Base-by-base conservation (phyloP, 2,888 invertebrate species). In the Gastrophysa polygoni region DNA sequence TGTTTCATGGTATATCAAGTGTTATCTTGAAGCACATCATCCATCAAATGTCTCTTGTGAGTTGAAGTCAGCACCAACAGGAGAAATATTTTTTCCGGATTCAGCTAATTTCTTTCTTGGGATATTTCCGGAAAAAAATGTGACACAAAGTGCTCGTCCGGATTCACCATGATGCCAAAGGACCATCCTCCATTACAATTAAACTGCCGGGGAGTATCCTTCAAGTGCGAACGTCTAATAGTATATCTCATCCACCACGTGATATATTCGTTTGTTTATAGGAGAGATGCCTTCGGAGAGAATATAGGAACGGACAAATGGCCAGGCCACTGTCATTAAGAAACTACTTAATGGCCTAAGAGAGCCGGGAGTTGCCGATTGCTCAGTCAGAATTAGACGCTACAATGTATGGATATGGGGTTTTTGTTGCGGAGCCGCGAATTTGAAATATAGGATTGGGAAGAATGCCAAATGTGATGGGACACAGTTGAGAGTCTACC, bases 331-430 rank as follows among this genome's bases (percentile, higher is more conserved):
- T 54, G 60, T 63, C 63, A 66, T 66, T 63, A 63, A 66, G 63
- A 58, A 63, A 61, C 63, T 61, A 63, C 63, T 63, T 66, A 66
- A 66, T 66, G 66, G 61, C 58, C 60, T 63, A 66, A 59, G 68
- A 62, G 63, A 62, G 65, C 14, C 11, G 51, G 56, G 44, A 32
- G 29, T 32, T 10, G 29, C 29, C 10, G 29, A 32, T 7, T 6
- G 10, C 6, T 10, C 38, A 14, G 38, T 11, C 38, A 11, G 38
- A 32, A 38, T 38, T 38, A 38, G 38, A 38, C 11, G 38, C 38
- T 38, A 38, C 38, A 38, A 38, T 38, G 38, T 38, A 38, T 38
- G 38, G 38, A 38, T 38, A 38, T 38, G 38, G 38, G 38, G 38
- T 38, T 38, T 38, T 38, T 38, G 38, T 38, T 38, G 38, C 38